These are phyloP conservation scores for Sebastes baramenuke DNA, from an alignment of 2,797 vertebrate species.

Conservation along the genomic window DNA sequence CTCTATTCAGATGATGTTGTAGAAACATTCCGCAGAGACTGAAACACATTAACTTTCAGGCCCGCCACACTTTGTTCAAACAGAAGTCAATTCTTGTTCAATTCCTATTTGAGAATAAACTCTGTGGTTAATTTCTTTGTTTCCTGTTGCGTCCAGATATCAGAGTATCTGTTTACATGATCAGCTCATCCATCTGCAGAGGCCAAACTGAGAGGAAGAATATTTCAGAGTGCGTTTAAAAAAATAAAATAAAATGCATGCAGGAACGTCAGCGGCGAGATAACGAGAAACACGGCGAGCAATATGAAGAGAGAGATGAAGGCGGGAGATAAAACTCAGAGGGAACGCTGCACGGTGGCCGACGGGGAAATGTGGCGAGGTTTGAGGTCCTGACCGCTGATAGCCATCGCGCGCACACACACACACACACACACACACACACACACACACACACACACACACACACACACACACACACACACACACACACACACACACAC, in stretches of 20 bases:
- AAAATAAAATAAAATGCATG: constrained; percentile 8
- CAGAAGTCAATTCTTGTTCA: constrained; percentile 19
- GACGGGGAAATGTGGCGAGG: constrained; percentile 55
- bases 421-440: constrained; percentile 7
- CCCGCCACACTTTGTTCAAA: neutral
- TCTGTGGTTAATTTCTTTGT: constrained; percentile 1
- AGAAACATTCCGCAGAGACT: neutral
- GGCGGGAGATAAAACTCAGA: constrained; percentile 28
- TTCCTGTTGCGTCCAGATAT: constrained; percentile 17
- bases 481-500: neutral
- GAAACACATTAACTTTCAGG: neutral
- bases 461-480: constrained; percentile 10
- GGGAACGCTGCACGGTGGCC: constrained; percentile 27
- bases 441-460: neutral
- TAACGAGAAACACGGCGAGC: constrained; percentile 34
- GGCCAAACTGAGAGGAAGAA: constrained; percentile 34
- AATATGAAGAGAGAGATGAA: constrained; percentile 47
- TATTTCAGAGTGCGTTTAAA: constrained; percentile 19
- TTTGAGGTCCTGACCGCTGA: constrained; percentile 58
- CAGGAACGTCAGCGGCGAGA: constrained; percentile 33
- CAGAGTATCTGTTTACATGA: constrained; percentile 48
- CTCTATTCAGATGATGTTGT: neutral
- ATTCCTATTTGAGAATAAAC: constrained; percentile 11
- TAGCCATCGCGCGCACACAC: constrained; percentile 49
- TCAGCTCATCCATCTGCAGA: constrained; percentile 35